A percentile compares a stretch with the other conserved stretches of the same genome.
phyloP scores from a whole-genome alignment of 1,140 invertebrate genomes.

The Planococcus citri region DNA sequence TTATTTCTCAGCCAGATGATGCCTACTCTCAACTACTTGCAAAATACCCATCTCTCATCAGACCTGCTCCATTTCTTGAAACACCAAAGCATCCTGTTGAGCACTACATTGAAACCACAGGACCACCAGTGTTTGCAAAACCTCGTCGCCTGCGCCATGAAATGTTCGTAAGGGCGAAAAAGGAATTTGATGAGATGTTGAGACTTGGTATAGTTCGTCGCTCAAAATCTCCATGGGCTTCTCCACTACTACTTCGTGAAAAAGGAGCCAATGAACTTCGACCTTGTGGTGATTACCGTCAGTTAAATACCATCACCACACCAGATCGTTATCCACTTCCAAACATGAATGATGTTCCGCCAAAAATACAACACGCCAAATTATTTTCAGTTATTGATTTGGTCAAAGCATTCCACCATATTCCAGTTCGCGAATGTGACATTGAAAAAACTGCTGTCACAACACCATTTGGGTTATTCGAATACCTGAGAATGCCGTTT shows the following conservation, averaged over 20 bases:
- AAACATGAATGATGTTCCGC: slow-evolving; percentile 30
- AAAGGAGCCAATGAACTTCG: slow-evolving; percentile 29
- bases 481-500: slow-evolving; percentile 33
- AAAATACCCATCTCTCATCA: too few species aligned
- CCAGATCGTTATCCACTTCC: slow-evolving; percentile 34
- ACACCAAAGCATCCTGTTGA: slow-evolving; percentile 1
- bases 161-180: neutral
- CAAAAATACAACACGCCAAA: slow-evolving; percentile 31
- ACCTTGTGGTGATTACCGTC: slow-evolving; percentile 36
- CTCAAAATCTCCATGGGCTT: slow-evolving; percentile 36
- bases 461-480: slow-evolving; percentile 33
- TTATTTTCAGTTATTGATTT: slow-evolving; percentile 40
- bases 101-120: slow-evolving; percentile 9
- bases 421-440: slow-evolving; percentile 31
- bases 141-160: neutral
- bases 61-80: neutral
- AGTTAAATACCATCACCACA: slow-evolving; percentile 33
- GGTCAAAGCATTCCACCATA: slow-evolving; percentile 37
- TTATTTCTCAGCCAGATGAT: too few species aligned
- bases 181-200: slow-evolving; percentile 23
- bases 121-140: neutral
- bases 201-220: slow-evolving; percentile 31
- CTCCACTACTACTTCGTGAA: slow-evolving; percentile 35
- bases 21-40: too few species aligned
- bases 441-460: slow-evolving; percentile 33